These are phyloP conservation scores for Acanthurus leucopareius DNA, from an alignment of 2,797 vertebrate species.

Conservation along the genomic window DNA sequence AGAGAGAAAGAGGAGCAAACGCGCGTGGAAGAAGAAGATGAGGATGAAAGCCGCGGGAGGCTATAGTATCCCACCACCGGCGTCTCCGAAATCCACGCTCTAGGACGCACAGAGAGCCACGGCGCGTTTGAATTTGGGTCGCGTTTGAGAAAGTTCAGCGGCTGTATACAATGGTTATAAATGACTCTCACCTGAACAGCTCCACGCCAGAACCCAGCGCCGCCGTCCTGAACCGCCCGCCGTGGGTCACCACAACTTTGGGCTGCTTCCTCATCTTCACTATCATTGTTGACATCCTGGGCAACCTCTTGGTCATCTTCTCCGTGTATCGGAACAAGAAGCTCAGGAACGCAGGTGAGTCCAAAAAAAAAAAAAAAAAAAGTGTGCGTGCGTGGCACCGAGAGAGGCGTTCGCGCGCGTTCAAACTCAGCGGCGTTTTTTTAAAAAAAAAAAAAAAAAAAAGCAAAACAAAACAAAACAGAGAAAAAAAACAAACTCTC, in stretches of 20 bases:
- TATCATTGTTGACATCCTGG: constrained; percentile 94
- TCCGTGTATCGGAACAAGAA: constrained; percentile 96
- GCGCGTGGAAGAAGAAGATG: constrained; percentile 58
- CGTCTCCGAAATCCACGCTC: constrained; percentile 39
- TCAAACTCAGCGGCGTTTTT: too few relatives aligned
- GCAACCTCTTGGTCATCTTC: constrained; percentile 95
- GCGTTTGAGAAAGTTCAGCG: constrained; percentile 75
- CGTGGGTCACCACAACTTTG: constrained; percentile 91
- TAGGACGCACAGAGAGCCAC: constrained; percentile 37
- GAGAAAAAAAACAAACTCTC: neutral
- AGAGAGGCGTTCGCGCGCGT: neutral
- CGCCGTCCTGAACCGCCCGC: constrained; percentile 83
- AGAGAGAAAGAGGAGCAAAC: neutral
- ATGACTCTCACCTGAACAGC: constrained; percentile 89
- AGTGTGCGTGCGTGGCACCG: neutral
- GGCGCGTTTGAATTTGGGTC: constrained; percentile 60
- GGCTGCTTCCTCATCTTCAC: constrained; percentile 95
- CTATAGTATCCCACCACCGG: constrained; percentile 56
- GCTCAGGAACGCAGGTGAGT: constrained; percentile 95
- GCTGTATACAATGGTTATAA: constrained; percentile 87
- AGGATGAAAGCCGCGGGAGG: constrained; percentile 71
- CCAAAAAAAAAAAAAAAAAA: too few relatives aligned
- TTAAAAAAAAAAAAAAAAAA: too few relatives aligned
- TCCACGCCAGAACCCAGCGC: constrained; percentile 81
- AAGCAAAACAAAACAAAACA: neutral